phyloP scores from a whole-genome alignment of 2,888 invertebrate species.

The Ochropleura plecta region DNA sequence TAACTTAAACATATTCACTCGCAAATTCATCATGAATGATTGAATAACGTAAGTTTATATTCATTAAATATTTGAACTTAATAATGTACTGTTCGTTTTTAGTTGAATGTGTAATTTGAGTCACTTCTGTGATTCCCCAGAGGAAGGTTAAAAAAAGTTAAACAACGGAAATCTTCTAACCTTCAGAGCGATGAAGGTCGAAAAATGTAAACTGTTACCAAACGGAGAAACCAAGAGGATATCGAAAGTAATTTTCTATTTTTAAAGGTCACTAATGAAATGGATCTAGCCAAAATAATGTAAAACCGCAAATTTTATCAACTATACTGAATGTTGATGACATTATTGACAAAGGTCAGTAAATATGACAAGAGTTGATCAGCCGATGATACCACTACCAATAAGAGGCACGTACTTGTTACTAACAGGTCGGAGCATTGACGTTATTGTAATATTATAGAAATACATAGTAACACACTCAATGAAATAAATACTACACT shows the following conservation, averaged over 20 bases:
- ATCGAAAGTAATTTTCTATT: not conserved
- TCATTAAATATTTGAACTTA: slow-evolving; percentile 30
- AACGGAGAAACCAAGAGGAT: not conserved
- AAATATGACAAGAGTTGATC: slow-evolving; percentile 42
- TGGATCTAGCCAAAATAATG: slow-evolving; percentile 7
- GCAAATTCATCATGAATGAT: slow-evolving; percentile 36
- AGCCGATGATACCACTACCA: slow-evolving; percentile 38
- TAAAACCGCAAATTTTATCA: slow-evolving; percentile 21
- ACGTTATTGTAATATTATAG: slow-evolving; percentile 23
- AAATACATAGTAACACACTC: slow-evolving; percentile 23
- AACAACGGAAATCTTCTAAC: slow-evolving; percentile 27
- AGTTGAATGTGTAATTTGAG: not conserved
- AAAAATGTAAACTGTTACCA: not conserved
- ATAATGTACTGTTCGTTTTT: not conserved
- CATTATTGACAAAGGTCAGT: slow-evolving; percentile 52
- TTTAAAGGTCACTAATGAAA: not conserved
- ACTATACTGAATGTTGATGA: slow-evolving; percentile 27
- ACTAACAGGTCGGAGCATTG: slow-evolving; percentile 38
- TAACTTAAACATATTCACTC: slow-evolving; percentile 44
- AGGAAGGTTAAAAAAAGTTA: slow-evolving; percentile 23
- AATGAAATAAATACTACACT: slow-evolving; percentile 37
- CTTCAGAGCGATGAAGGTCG: slow-evolving; percentile 7
- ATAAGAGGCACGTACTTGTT: slow-evolving; percentile 14
- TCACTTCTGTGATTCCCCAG: slow-evolving; percentile 24
- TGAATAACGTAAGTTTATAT: slow-evolving; percentile 20